Conservation (phyloP, 2,113 vertebrate genomes). For the Chauna torquata region DNA sequence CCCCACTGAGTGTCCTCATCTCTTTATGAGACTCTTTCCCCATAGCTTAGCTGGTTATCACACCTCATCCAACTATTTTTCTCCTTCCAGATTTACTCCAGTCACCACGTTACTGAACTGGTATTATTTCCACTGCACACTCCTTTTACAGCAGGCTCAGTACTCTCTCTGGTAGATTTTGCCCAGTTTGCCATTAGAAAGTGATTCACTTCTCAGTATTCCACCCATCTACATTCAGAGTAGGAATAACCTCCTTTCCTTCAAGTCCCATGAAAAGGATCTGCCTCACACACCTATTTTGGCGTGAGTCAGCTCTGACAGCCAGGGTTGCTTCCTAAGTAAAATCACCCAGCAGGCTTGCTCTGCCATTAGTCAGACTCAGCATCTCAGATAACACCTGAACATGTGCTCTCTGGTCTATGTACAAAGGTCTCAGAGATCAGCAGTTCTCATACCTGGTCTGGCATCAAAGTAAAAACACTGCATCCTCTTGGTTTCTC, state of each 20-base stretch:
- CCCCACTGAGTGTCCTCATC: background rate
- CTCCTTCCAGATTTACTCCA: background rate
- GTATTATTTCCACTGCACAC: background rate
- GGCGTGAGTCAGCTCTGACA: background rate
- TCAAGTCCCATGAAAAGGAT: background rate
- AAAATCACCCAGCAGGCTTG: background rate
- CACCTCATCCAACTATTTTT: background rate
- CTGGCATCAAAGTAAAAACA: constrained; percentile 81
- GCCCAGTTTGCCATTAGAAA: background rate
- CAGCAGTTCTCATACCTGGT: constrained; percentile 63
- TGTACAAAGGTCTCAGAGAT: background rate
- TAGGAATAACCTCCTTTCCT: background rate
- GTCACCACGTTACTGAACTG: background rate
- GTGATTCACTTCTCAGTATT: background rate
- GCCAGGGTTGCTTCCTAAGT: background rate
- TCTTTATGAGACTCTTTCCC: background rate
- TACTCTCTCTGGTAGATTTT: background rate
- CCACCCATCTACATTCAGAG: background rate
- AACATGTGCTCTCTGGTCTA: background rate
- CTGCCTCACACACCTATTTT: background rate
- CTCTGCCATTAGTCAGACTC: background rate
- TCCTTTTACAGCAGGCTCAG: background rate
- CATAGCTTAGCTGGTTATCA: background rate
- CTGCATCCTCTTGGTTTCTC: constrained; percentile 42
- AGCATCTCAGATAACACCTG: background rate